Evolutionary conservation across 2,888 invertebrate species (phyloP), one percentile per base, ranked within the genome.

Genomic region (Venusia cambrica): DNA sequence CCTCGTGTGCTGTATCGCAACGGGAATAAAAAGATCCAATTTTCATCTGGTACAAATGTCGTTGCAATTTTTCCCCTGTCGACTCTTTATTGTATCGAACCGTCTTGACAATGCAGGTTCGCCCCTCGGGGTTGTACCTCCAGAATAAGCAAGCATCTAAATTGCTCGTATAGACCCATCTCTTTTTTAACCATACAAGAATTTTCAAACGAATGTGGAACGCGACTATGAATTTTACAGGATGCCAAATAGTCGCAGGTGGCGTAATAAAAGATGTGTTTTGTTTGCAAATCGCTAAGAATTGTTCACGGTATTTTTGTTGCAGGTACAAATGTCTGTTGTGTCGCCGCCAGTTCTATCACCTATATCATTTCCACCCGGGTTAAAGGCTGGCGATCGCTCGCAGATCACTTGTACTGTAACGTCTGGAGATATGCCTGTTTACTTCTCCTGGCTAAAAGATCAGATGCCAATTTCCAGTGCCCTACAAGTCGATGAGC

Each of bases 341-440:
- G 68, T 87, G 67, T 87, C 87, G 0, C 95, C 95, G 4, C 96
- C 96, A n/a, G 92, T 95, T 35, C 90, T 96, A 57, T 95, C 95
- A 51, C 93, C 95, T 2, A 94, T 97, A 63, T 90, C 89, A 30
- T 96, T 96, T 66, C 95, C 96, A 0, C 90, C 92, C 30, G 94
- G 93, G 54, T 84, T 95, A 15, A 92, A 93, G 73, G 92, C 88
- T 5, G 93, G 94, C 33, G 93, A 95, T 73, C 88, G 95, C 53
- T 91, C 94, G 28, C 93, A 95, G 66, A 89, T 96, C 19, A 93
- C 95, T 1, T 96, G 96, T 67, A 94, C 94, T 27, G 93, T 95
- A 28, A 94, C 92, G 19, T 90, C 91, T 18, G 92, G 92, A 8
- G 91, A 92, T 62, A 88, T 91, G 85, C 92, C 92, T 1, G 89